Evolutionary conservation across 2,113 vertebrate species (phyloP).

Genomic region (Hypocryptadius cinnamomeus): DNA sequence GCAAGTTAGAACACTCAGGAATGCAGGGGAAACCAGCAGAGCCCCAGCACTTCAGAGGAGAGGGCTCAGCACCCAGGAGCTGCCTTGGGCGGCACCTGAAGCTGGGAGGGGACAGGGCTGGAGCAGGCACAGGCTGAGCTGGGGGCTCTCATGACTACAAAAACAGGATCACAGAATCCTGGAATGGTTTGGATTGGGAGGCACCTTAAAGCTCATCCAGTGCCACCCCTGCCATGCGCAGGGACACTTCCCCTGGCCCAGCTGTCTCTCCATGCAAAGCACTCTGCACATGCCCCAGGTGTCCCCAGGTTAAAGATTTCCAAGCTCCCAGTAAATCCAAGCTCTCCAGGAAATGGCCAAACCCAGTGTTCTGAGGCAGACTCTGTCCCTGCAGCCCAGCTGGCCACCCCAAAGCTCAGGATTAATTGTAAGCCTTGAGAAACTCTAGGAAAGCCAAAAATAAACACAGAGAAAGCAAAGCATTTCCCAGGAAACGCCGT

Average conservation of each 20-base stretch:
- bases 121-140: not conserved
- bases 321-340: not conserved
- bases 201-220: not conserved
- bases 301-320: not conserved
- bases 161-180: not conserved
- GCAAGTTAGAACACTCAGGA: not conserved
- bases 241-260: not conserved
- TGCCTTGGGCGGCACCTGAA: not conserved
- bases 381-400: not conserved
- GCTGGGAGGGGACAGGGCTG: not conserved
- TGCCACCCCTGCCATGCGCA: not conserved
- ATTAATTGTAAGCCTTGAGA: constrained; percentile 7
- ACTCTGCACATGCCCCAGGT: rapidly evolving
- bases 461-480: not conserved
- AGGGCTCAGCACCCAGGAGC: not conserved
- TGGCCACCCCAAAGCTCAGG: not conserved
- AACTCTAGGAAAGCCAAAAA: constrained; percentile 21
- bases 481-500: not conserved
- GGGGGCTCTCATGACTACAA: not conserved
- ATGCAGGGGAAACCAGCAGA: not conserved
- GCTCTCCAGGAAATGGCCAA: not conserved
- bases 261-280: not conserved
- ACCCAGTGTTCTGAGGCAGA: not conserved
- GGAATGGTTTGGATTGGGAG: not conserved
- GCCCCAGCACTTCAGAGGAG: not conserved